A percentile compares a stretch with the other conserved stretches of the same genome.
Conservation (phyloP, 2,888 invertebrate species). For the Bibio marci region DNA sequence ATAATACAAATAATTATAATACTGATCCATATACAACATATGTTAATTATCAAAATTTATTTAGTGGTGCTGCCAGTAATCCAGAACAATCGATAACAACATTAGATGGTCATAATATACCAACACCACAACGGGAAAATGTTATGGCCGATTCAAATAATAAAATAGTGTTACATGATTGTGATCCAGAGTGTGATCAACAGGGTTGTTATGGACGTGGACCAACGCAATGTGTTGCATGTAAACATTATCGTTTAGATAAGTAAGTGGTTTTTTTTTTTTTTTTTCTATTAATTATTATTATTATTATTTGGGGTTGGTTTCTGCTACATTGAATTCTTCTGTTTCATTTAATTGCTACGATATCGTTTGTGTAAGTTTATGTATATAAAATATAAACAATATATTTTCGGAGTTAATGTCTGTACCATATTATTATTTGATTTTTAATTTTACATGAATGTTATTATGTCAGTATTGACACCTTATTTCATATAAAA, state of each 20-base stretch:
- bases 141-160: conserved; percentile 44
- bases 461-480: too few relatives aligned
- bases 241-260: conserved; percentile 63
- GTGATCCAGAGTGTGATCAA: conserved; percentile 70
- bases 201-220: conserved; percentile 77
- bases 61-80: conserved; percentile 60
- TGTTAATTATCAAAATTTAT: conserved; percentile 61
- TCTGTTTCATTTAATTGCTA: background rate
- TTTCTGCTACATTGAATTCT: too few relatives aligned
- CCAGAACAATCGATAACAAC: conserved; percentile 59
- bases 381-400: conserved; percentile 4
- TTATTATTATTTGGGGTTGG: too few relatives aligned
- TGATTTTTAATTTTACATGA: too few relatives aligned
- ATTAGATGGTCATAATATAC: conserved; percentile 52
- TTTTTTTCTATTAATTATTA: too few relatives aligned
- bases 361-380: background rate
- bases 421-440: too few relatives aligned
- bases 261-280: conserved; percentile 37
- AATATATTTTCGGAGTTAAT: background rate
- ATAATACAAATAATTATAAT: conserved; percentile 42
- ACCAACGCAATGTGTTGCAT: conserved; percentile 67
- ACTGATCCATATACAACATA: conserved; percentile 53
- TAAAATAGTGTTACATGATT: conserved; percentile 47
- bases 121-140: conserved; percentile 39
- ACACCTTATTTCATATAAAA: too few relatives aligned